Percentiles rank a stretch among this genome's conserved stretches.
These are phyloP conservation scores for Candoia aspera DNA, from an alignment of 2,113 vertebrate genomes.

Conservation along the genomic window DNA sequence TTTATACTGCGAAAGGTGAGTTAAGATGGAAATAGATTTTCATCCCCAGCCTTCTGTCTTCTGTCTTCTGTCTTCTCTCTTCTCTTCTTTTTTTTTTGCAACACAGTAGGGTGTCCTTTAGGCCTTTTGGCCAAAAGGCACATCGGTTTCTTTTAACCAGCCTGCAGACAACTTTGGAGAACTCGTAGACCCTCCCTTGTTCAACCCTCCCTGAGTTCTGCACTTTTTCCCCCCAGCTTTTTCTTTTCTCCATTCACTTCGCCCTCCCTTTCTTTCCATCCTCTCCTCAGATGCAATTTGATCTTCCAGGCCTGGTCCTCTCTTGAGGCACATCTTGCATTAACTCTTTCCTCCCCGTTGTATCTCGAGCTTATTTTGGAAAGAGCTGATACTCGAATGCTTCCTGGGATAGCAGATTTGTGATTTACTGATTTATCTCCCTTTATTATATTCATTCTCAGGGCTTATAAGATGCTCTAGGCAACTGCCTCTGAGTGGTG, in stretches of 20 bases:
- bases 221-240: constrained; percentile 29
- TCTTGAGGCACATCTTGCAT: constrained; percentile 70
- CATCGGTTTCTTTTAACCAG: neutral
- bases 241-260: constrained; percentile 65
- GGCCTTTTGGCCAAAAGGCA: neutral
- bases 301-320: constrained; percentile 73
- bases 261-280: constrained; percentile 56
- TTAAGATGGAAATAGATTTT: neutral
- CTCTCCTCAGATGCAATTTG: constrained; percentile 75
- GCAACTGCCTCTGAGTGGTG: neutral
- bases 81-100: neutral
- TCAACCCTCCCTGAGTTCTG: constrained; percentile 54
- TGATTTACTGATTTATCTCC: neutral
- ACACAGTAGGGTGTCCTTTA: neutral
- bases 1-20: too few relatives aligned
- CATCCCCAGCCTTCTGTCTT: neutral
- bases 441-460: neutral
- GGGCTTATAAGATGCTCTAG: neutral
- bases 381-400: neutral
- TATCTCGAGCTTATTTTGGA: neutral
- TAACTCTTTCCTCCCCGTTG: constrained; percentile 69
- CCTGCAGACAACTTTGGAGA: constrained; percentile 19
- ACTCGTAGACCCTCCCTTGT: constrained; percentile 33
- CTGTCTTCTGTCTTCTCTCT: too few relatives aligned
- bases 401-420: neutral